Base-by-base conservation (phyloP, 1,140 invertebrate species). In the Bombus haemorrhoidalis region DNA sequence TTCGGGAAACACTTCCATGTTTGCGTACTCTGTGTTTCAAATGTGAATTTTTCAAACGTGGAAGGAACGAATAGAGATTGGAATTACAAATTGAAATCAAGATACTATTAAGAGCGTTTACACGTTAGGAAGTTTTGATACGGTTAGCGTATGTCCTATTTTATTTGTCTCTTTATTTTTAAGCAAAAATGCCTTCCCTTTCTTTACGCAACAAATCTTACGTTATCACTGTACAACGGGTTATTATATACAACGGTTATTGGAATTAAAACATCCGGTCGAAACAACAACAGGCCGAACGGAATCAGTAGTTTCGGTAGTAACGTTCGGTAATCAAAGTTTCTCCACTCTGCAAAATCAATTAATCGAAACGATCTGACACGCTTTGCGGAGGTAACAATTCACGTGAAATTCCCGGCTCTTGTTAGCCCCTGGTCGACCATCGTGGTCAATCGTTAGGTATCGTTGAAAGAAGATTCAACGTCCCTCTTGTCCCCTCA, bases 291-390 rank as follows among this genome's bases (percentile, higher is more conserved):
- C 18, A 22, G 47, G 1, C 15, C 47, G 15, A 18, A 47, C 18
- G 18, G 47, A 53, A 22, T 53, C 47, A 0, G 5, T 8, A 22
- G 18, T 8, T 53, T 22, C 18, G 10, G 0, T 28, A 25, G 0
- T 28, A 25, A 43, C 4, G 9, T 39, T 53, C 78, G 28, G 71
- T 68, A 78, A 69, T 3, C 43, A 10, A 87, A 90, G 75, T 90
- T 86, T 74, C 72, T 15, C 32, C 28, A 13, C 25, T 47, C 62
- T 47, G 66, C 75, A 83, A 82, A 73, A 83, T 89, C 77, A 89
- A 91, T 91, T 88, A 91, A 91, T 86, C 84, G 79, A 75, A 89
- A 84, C 82, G 83, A 89, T 89, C 84, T 68, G 77, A n/a, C 69
- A n/a, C 69, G 68, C 72, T 89, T 86, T 66, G 76, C 37, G 15